Base-by-base conservation (phyloP, 2,888 invertebrate genomes). In the Ochropacha duplaris region DNA sequence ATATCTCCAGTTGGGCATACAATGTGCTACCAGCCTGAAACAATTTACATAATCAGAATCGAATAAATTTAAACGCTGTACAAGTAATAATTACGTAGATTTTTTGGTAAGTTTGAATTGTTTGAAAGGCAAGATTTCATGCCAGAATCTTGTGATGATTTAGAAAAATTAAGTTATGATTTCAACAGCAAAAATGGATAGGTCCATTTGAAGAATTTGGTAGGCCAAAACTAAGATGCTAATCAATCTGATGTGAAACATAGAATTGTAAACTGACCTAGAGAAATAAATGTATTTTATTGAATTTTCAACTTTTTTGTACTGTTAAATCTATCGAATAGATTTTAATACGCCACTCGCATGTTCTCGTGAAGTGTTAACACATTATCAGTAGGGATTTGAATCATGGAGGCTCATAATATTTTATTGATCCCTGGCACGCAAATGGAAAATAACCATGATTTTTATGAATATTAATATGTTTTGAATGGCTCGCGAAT, bases 1-100 rank as follows among this genome's bases (percentile, higher is more conserved):
- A 98, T 72, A 98, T 97, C 86, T 98, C 98, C 78, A 98, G 89
- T 80, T 97, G 97, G 26, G 98, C 97, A 86, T 96, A 96, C 65
- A 98, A 87, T 73, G 96, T 96, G 82, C 96, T 96, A 54, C 98
- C 98, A 78, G 96, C 95, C 97, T 97, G 90, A 24, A 81, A 83
- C 72, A 84, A 85, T 19, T 44, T 2, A 19, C n/a, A 44, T 44
- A 9, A 19, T 44, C 9, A 39, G 16, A 5, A 39, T 39, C 39
- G 16, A 16, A 39, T 0, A 39, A 6, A n/a, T 5, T 39, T 16
- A 0, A 2, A 36, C 14, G 4, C 12, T 31, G 31, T 31, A 31
- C 12, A 0, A 12, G 1, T 31, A 31, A 31, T 31, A 31, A 31
- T 31, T 31, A 31, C 31, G 2, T 12, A 8, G 8, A 8, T 28